Evolutionary conservation across 2,888 invertebrate genomes (phyloP), one percentile per base, ranked within the genome.

Genomic region (Caenorhabditis doughertyi): DNA sequence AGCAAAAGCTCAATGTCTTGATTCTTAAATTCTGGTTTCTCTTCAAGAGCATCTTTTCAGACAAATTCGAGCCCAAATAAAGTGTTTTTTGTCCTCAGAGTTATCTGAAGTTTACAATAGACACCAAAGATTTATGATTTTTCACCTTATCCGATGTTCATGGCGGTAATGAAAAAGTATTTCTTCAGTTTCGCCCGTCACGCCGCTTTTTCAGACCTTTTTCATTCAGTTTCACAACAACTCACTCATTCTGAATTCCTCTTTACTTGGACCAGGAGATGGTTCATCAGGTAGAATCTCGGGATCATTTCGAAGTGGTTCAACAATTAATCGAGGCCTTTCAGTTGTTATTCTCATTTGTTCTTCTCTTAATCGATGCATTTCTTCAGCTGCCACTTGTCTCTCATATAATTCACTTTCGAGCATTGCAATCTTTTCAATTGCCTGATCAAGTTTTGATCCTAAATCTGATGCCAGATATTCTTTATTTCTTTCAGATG

Each of bases 351-450:
- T 72, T 47, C 72, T 27, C 4, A 73, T 27, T 16, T 65, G 67
- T n/a, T 58, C 56, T 23, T 70, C 84, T 60, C 83, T 62, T 42
- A 84, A 18, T 55, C 84, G 47, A 47, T 85, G 84, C 84, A 84
- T 82, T 44, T 86, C 86, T 29, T 86, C 86, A 7, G 79, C 60
- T 0, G 84, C 86, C 27, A 65, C 72, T 56, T 84, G 82, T 67
- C 76, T 82, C 25, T 86, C 85, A 25, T 84, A 80, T 1, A 86
- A 39, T 53, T 86, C 85, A 67, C 72, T 81, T 62, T 86, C 86
- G 18, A 86, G 56, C 27, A 86, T 79, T 18, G 83, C 79, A 13
- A 80, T 83, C 29, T 79, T 81, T 29, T 86, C 86, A 42, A 85
- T 79, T 5, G 86, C 82, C 4, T 68, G 64, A 29, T 86, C 85